These are phyloP conservation scores for Hypselothyrea guttata DNA, from an alignment of 2,888 invertebrate species.

Conservation along the genomic window DNA sequence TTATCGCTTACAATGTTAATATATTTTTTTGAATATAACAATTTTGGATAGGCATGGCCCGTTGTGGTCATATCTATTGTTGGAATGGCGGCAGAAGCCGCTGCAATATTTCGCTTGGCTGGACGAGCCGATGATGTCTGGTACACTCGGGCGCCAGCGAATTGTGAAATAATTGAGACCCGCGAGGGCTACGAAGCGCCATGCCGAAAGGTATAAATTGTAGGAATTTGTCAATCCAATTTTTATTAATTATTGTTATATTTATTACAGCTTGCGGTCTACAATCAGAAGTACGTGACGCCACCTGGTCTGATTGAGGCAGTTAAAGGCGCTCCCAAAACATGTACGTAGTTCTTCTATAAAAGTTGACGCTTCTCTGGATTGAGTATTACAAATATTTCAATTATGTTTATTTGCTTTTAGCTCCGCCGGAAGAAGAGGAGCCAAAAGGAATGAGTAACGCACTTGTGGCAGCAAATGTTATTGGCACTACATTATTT, in stretches of 20 bases:
- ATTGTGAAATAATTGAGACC: constrained; percentile 12
- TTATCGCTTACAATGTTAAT: too few relatives aligned
- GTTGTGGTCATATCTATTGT: constrained; percentile 7
- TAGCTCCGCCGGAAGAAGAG: too few relatives aligned
- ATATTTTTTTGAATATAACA: too few relatives aligned
- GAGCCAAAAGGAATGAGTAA: too few relatives aligned
- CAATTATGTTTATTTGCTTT: not conserved
- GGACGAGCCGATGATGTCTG: constrained; percentile 6
- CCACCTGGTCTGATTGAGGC: constrained; percentile 2
- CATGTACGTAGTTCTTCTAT: constrained; percentile 1
- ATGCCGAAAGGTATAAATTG: constrained; percentile 2
- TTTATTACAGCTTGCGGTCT: not conserved
- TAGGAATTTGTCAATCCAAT: not conserved
- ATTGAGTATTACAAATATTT: too few relatives aligned
- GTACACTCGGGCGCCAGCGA: constrained; percentile 4
- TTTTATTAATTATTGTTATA: not conserved
- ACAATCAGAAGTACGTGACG: constrained; percentile 14
- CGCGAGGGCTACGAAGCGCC: constrained; percentile 6
- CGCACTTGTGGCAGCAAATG: too few relatives aligned
- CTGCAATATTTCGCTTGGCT: constrained; percentile 4
- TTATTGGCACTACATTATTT: too few relatives aligned
- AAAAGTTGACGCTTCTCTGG: constrained; percentile 11
- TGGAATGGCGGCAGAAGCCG: not conserved
- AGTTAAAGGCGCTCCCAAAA: not conserved
- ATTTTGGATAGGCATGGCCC: constrained; percentile 11